phyloP scores from a whole-genome alignment of 2,888 invertebrate genomes.

The Hedya salicella region DNA sequence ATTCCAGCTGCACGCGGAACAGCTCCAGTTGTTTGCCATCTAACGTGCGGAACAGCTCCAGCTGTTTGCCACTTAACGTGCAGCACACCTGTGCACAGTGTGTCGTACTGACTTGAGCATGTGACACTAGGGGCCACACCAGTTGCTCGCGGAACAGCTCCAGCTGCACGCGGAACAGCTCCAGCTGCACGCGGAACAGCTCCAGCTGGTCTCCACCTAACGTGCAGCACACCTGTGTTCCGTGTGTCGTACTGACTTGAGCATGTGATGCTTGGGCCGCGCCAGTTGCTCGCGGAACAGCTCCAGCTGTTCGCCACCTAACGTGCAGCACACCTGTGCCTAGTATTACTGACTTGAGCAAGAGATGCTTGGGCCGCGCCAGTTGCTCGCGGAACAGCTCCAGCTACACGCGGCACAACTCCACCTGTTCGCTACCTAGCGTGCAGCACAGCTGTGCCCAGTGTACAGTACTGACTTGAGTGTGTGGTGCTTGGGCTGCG shows the following conservation, averaged over 20 bases:
- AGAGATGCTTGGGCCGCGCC: too few species aligned
- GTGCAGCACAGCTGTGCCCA: too few species aligned
- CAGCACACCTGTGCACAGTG: too few species aligned
- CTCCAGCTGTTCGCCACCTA: constrained; percentile 95
- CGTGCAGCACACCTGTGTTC: too few species aligned
- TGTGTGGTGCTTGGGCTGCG: too few species aligned
- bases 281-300: constrained; percentile 92
- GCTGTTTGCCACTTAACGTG: too few species aligned
- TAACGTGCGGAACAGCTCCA: too few species aligned
- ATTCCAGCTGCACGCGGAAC: neutral
- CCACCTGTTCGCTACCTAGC: too few species aligned
- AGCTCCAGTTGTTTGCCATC: too few species aligned
- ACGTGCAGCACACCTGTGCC: constrained; percentile 92
- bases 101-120: neutral
- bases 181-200: constrained; percentile 92
- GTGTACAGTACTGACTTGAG: constrained; percentile 19
- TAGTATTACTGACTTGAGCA: constrained; percentile 13
- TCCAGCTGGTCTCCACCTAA: constrained; percentile 93
- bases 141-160: too few species aligned
- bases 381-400: too few species aligned
- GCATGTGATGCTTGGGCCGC: constrained; percentile 81
- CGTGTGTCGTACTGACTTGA: too few species aligned
- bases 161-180: constrained; percentile 74
- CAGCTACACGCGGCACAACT: neutral
- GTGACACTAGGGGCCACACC: constrained; percentile 70